Percentiles rank a stretch among this genome's conserved stretches.
phyloP scores from a whole-genome alignment of 2,797 vertebrate genomes.

The Remorina albescens region DNA sequence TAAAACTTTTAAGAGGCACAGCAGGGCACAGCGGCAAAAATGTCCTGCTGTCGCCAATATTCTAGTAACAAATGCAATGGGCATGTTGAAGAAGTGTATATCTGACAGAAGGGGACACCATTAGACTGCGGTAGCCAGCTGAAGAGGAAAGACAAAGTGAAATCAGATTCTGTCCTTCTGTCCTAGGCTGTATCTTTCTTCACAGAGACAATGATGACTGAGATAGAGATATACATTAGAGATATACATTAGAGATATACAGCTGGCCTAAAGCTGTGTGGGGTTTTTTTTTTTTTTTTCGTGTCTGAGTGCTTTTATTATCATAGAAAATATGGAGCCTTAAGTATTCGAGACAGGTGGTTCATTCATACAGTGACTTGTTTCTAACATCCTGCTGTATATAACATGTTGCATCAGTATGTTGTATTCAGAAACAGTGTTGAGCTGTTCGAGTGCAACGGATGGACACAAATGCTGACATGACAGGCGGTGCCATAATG shows the following conservation, averaged over 20 bases:
- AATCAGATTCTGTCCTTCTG: constrained; percentile 29
- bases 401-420: background rate
- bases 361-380: constrained; percentile 29
- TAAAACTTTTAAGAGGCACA: constrained; percentile 6
- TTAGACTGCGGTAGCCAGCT: constrained; percentile 34
- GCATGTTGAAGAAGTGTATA: background rate
- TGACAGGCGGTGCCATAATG: background rate
- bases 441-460: constrained; percentile 1
- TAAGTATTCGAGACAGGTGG: constrained; percentile 40
- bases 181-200: constrained; percentile 37
- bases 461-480: constrained; percentile 10
- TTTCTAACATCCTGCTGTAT: constrained; percentile 15
- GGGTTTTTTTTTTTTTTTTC: constrained; percentile 4
- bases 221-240: constrained; percentile 28
- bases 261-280: background rate
- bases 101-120: constrained; percentile 23
- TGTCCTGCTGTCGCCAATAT: background rate
- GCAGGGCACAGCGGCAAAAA: background rate
- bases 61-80: background rate
- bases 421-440: constrained; percentile 5
- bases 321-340: constrained; percentile 7
- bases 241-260: constrained; percentile 22
- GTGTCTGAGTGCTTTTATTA: constrained; percentile 22
- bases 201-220: constrained; percentile 19
- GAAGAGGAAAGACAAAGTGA: constrained; percentile 33